Evolutionary conservation across 2,797 vertebrate species (phyloP).

Genomic region (Argentina silus): DNA sequence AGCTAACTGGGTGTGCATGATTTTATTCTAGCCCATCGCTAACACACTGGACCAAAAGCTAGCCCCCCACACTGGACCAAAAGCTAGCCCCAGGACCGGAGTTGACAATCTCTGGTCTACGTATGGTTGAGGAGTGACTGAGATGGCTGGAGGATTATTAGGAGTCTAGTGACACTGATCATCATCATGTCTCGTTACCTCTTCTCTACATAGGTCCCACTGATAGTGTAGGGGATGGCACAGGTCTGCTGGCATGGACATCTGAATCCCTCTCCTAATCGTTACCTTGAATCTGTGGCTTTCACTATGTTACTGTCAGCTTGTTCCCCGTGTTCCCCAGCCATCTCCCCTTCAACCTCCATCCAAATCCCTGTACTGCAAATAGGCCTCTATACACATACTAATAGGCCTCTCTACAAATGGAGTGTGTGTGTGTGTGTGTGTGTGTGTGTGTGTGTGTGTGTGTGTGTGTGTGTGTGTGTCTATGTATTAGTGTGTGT

Average conservation of each 20-base stretch:
- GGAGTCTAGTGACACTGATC: neutral
- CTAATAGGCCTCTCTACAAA: no score
- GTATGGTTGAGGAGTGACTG: neutral
- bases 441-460: no score
- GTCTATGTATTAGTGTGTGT: neutral
- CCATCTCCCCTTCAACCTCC: neutral
- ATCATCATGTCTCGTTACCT: neutral
- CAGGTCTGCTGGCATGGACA: slow-evolving; percentile 6
- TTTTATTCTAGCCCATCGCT: no score
- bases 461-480: neutral
- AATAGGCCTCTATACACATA: no score
- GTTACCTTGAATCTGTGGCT: slow-evolving; percentile 15
- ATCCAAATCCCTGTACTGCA: neutral
- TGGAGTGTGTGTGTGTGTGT: no score
- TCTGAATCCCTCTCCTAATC: slow-evolving; percentile 19
- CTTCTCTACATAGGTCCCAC: slow-evolving; percentile 2
- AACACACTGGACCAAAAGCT: neutral
- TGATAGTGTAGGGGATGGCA: slow-evolving; percentile 16
- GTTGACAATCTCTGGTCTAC: neutral
- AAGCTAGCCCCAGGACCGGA: neutral
- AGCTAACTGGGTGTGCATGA: no score
- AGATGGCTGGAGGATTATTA: neutral
- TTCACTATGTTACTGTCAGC: slow-evolving; percentile 29
- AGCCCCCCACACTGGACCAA: neutral
- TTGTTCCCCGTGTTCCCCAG: slow-evolving; percentile 3